phyloP scores from a whole-genome alignment of 2,113 vertebrate species.

The Xiphophorus couchianus region DNA sequence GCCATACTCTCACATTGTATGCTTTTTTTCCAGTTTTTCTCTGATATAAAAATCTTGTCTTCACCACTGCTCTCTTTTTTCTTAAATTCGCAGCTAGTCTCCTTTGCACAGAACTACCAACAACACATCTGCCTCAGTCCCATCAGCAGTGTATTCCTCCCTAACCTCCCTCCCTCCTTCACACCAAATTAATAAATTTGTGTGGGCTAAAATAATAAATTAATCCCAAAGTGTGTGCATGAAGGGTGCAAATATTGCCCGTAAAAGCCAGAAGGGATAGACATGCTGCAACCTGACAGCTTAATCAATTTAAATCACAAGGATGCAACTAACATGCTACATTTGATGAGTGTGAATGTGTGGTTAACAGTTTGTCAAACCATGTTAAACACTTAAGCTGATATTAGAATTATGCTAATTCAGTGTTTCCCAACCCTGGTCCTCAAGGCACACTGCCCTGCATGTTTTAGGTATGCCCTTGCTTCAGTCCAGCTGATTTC shows the following conservation, averaged over 20 bases:
- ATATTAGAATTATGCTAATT: not conserved
- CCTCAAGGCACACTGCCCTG: no score
- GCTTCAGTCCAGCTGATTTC: no score
- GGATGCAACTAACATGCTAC: constrained; percentile 20
- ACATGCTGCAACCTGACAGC: constrained; percentile 33
- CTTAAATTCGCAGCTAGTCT: not conserved
- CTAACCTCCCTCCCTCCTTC: not conserved
- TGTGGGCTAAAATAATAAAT: constrained; percentile 59
- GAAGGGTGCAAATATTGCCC: constrained; percentile 11
- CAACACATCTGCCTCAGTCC: constrained; percentile 15
- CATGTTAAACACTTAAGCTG: not conserved
- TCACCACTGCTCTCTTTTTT: not conserved
- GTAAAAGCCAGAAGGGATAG: constrained; percentile 15
- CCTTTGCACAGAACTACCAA: not conserved
- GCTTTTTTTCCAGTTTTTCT: not conserved
- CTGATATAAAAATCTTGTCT: constrained; percentile 1
- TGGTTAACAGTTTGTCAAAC: not conserved
- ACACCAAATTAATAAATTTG: constrained; percentile 48
- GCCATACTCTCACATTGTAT: not conserved
- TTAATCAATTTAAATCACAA: constrained; percentile 54
- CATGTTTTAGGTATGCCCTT: no score
- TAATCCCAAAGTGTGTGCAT: constrained; percentile 47
- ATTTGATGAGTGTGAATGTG: constrained; percentile 1
- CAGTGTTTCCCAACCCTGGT: no score
- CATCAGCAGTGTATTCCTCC: constrained; percentile 27